Conservation (phyloP, 2,797 vertebrate genomes). For the Gouania willdenowi region DNA sequence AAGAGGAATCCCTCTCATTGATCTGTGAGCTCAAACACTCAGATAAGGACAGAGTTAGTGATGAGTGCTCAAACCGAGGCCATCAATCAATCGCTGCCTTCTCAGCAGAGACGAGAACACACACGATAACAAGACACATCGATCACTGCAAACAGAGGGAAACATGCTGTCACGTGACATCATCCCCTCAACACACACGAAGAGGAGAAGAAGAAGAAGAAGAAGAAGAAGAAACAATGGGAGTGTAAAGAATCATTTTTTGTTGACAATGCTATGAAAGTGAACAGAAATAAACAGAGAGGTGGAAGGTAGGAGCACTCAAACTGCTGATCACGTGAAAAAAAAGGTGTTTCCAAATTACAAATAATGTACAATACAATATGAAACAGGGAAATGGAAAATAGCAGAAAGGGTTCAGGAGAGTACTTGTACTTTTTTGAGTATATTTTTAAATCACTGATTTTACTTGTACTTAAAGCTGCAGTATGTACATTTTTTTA, state of each 20-base stretch:
- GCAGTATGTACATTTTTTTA: no score
- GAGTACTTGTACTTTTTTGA: no score
- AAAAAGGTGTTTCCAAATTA: no score
- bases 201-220: background rate
- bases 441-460: no score
- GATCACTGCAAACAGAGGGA: slow-evolving; percentile 26
- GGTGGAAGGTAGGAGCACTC: no score
- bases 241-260: slow-evolving; percentile 14
- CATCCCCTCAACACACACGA: slow-evolving; percentile 18
- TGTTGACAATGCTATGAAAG: no score
- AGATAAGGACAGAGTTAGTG: slow-evolving; percentile 12
- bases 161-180: slow-evolving; percentile 12
- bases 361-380: no score
- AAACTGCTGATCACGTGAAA: no score
- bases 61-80: slow-evolving; percentile 11
- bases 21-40: slow-evolving; percentile 4
- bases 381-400: no score
- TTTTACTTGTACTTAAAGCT: no score
- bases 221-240: slow-evolving; percentile 8
- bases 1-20: slow-evolving; percentile 32
- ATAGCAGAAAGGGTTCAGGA: no score
- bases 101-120: slow-evolving; percentile 22
- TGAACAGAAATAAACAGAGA: no score
- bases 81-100: slow-evolving; percentile 27
- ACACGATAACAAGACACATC: slow-evolving; percentile 25